Evolutionary conservation across 2,113 vertebrate genomes (phyloP).

Genomic region (Otolemur garnettii): DNA sequence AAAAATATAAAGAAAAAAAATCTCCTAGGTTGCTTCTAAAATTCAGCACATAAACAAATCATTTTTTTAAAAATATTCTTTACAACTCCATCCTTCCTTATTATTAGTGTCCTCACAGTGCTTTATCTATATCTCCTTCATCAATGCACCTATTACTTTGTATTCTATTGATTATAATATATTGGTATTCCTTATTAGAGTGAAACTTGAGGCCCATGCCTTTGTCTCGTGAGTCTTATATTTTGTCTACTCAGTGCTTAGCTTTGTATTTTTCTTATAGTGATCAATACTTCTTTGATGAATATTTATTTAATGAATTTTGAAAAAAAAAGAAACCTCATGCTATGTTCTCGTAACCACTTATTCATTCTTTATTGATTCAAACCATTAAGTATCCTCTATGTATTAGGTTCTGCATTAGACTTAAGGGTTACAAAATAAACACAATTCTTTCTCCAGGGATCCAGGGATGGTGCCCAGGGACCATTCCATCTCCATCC

Average conservation of each 20-base stretch:
- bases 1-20: neutral
- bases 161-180: neutral
- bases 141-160: neutral
- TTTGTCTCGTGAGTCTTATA: neutral
- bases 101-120: neutral
- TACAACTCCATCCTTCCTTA: neutral
- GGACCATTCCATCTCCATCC: neutral
- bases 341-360: neutral
- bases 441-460: neutral
- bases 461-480: no score
- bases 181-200: neutral
- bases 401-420: neutral
- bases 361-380: neutral
- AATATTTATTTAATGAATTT: conserved; percentile 22
- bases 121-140: neutral
- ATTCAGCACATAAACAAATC: neutral
- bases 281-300: neutral
- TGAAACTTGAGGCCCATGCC: neutral
- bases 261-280: neutral
- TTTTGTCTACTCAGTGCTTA: neutral
- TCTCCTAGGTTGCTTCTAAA: neutral
- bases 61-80: neutral
- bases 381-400: neutral
- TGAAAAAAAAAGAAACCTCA: neutral
- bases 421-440: neutral